phyloP scores from a whole-genome alignment of 2,113 vertebrate species.

The Sebastes schlegelii region DNA sequence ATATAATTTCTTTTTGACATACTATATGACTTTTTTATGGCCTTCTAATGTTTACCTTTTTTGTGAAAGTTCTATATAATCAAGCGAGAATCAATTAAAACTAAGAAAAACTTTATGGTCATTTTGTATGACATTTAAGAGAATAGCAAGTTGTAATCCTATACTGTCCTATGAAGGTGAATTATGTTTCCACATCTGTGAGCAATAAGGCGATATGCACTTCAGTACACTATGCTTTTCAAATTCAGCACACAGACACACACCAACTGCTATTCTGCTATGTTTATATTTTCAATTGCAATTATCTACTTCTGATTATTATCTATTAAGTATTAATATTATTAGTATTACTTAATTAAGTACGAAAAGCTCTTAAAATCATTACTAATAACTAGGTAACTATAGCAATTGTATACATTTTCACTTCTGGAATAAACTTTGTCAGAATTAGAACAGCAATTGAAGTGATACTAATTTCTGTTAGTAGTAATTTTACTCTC shows the following conservation, averaged over 20 bases:
- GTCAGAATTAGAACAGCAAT: conserved; percentile 11
- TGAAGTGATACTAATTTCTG: conserved; percentile 8
- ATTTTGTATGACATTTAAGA: conserved; percentile 49
- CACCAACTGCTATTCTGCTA: conserved; percentile 16
- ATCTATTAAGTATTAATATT: not conserved
- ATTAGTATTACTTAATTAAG: not conserved
- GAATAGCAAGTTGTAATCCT: conserved; percentile 53
- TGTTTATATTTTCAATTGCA: conserved; percentile 58
- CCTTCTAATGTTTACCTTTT: not conserved
- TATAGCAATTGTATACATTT: not conserved
- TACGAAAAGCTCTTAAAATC: not conserved
- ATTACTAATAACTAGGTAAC: conserved; percentile 5
- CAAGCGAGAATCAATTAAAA: conserved; percentile 50
- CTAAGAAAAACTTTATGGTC: conserved; percentile 41
- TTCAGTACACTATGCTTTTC: conserved; percentile 15
- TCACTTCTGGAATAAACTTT: conserved; percentile 3
- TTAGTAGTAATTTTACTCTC: not conserved
- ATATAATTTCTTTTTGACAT: too few relatives aligned
- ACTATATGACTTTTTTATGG: too few relatives aligned
- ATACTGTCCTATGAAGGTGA: conserved; percentile 61
- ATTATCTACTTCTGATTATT: conserved; percentile 18
- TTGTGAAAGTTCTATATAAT: conserved; percentile 54
- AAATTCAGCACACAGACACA: not conserved
- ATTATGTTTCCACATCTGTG: conserved; percentile 72
- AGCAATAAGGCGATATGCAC: conserved; percentile 61